Evolutionary conservation across 1,140 invertebrate species (phyloP).

Genomic region (Alviniconcha marisindica): DNA sequence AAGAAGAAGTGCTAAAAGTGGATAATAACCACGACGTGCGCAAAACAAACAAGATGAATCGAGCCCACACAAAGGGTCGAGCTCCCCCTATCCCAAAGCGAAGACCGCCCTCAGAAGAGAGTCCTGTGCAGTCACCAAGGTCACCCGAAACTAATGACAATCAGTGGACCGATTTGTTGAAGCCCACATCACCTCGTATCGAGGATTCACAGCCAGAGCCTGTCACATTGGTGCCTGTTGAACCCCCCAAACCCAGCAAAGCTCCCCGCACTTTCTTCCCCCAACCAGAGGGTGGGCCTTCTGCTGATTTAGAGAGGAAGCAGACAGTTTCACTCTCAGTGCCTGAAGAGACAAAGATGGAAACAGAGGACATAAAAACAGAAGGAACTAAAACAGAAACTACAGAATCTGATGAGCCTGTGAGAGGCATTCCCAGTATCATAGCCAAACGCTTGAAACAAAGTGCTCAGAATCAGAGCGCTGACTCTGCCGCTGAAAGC

Average conservation of each 20-base stretch:
- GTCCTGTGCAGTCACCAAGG: neutral
- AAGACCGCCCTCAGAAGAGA: neutral
- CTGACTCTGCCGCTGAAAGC: neutral
- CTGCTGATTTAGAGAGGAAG: neutral
- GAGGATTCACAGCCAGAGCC: slow-evolving; percentile 20
- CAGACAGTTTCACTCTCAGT: neutral
- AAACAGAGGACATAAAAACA: neutral
- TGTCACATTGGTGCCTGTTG: neutral
- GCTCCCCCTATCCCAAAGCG: slow-evolving; percentile 23
- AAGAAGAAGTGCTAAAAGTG: neutral
- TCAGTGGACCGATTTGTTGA: slow-evolving; percentile 5
- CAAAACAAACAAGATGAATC: slow-evolving; percentile 25
- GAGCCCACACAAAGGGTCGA: slow-evolving; percentile 6
- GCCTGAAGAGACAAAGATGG: neutral
- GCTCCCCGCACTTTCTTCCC: neutral
- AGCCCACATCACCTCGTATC: slow-evolving; percentile 1
- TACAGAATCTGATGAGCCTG: slow-evolving; percentile 34
- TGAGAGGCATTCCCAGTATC: slow-evolving; percentile 52
- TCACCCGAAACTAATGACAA: neutral
- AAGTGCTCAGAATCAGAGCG: slow-evolving; percentile 20
- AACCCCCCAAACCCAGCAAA: neutral
- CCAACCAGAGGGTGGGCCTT: neutral
- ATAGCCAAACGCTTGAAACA: slow-evolving; percentile 46
- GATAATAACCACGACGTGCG: neutral
- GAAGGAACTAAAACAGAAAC: slow-evolving; percentile 13